Evolutionary conservation across 2,888 invertebrate genomes (phyloP), one percentile per base, ranked within the genome.

Genomic region (Antheraea yamamai): DNA sequence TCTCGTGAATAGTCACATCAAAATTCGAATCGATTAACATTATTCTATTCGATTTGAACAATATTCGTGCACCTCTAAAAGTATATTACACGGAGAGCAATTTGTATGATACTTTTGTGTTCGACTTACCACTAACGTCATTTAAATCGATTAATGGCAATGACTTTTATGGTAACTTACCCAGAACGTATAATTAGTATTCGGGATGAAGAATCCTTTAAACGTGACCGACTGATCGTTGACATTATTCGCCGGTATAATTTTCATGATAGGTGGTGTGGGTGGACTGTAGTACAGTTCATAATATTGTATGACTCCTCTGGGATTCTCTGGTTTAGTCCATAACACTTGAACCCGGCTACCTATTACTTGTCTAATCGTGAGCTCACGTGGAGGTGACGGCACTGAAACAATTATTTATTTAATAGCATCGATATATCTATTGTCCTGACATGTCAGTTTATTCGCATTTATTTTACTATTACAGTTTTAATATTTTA

Each of bases 111-210:
- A 47, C 7, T 1, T 47, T 47, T 47, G 47, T 10, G 47, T 47
- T 47, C 7, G 7, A 47, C 10, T 47, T 47, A 47, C 7, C 6
- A 47, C 8, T 6, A 47, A 47, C 47, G 10, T 47, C 47, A 55
- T 55, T 16, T 18, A 55, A 55, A 18, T 16, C 20, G 1, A 55
- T 23, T 61, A 23, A 78, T 52, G 68, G 14, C 8, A 14, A 55
- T 75, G 10, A 26, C 23, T 30, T 14, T 30, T 23, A 35, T 55
- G 51, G 7, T 35, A 30, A 73, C 95, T 93, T 83, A 97, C 97
- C 96, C 97, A 97, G 91, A 97, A 97, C 0, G 96, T 96, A 88
- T 97, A 97, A 77, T 95, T 96, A 20, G 94, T 86, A 18, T 88
- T 91, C 6, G 96, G 95, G 58, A 95, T 92, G 79, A 97, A 92